These are phyloP conservation scores for Aphis craccivora DNA, from an alignment of 1,140 invertebrate genomes.

Conservation along the genomic window DNA sequence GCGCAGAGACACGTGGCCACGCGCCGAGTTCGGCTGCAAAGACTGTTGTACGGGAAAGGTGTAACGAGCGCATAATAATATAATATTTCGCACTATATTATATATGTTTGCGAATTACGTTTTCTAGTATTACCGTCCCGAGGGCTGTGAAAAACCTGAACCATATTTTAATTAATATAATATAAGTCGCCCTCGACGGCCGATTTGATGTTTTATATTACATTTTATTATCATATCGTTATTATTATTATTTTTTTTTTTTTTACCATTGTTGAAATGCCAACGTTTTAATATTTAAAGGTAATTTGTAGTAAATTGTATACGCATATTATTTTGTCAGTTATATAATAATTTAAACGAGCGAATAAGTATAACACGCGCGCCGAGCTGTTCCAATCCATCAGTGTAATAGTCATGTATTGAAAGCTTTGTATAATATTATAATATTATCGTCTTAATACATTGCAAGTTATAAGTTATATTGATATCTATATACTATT, in stretches of 20 bases:
- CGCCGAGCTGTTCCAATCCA: neutral
- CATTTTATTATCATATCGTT: neutral
- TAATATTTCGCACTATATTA: neutral
- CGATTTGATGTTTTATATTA: neutral
- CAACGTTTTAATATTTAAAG: no score
- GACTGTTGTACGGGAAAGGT: neutral
- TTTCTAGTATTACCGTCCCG: neutral
- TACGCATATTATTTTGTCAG: neutral
- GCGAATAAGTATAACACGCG: neutral
- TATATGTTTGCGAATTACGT: neutral
- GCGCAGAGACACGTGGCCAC: neutral
- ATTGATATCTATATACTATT: no score
- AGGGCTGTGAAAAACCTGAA: neutral
- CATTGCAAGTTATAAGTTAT: no score
- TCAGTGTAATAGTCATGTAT: neutral
- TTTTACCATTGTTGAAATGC: neutral
- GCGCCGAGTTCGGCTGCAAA: neutral
- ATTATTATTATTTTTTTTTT: neutral
- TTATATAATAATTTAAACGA: neutral
- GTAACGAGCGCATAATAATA: no score
- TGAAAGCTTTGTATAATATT: neutral
- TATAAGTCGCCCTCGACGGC: neutral
- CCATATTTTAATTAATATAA: neutral
- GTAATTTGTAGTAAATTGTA: neutral
- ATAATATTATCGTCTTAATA: neutral